Conservation (phyloP, 2,113 vertebrate genomes). For the Malurus elegans region DNA sequence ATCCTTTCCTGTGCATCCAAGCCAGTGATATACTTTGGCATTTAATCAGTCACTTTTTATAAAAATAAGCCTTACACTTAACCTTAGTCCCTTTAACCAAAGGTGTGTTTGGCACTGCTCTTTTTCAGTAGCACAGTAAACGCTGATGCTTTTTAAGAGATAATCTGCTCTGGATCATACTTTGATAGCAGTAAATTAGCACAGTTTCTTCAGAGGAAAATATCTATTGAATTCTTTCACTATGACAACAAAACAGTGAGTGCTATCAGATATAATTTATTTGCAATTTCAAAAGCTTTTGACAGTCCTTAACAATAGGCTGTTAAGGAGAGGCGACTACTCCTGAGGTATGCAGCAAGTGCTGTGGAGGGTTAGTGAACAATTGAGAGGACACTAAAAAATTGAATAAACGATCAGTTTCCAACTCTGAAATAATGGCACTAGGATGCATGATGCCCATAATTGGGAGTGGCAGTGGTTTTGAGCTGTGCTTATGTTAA, state of each 20-base stretch:
- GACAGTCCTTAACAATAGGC: neutral
- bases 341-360: neutral
- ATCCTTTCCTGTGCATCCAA: neutral
- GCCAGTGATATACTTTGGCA: neutral
- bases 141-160: neutral
- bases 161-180: neutral
- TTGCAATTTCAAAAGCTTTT: conserved; percentile 32
- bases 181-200: conserved; percentile 26
- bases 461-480: neutral
- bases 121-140: neutral
- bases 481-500: neutral
- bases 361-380: neutral
- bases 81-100: neutral
- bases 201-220: conserved; percentile 1
- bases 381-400: neutral
- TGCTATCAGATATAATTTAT: neutral
- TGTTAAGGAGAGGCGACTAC: neutral
- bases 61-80: neutral
- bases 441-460: neutral
- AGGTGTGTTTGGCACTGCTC: neutral
- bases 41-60: neutral
- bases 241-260: conserved; percentile 2
- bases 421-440: neutral
- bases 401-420: neutral
- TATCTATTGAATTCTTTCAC: conserved; percentile 21